Evolutionary conservation across 2,888 invertebrate genomes (phyloP), one percentile per base, ranked within the genome.

Genomic region (Campopleginae sp.): DNA sequence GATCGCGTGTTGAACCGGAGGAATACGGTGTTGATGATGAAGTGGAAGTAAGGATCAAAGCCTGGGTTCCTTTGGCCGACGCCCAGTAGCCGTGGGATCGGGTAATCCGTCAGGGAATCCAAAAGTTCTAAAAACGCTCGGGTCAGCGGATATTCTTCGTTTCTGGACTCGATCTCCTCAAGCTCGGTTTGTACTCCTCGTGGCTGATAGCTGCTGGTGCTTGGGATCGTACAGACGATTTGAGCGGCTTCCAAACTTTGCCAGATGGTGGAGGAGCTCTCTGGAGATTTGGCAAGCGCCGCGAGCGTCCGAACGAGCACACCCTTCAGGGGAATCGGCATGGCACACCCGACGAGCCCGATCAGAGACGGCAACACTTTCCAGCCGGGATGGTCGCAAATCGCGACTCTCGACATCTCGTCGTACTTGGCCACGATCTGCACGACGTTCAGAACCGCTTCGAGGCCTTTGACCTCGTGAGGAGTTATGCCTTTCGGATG

Each of bases 371-470:
- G 96, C 80, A 98, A 94, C 0, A 98, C 97, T 80, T 97, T 96
- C 98, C 98, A 99, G 89, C 96, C 97, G 46, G 97, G 96, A 93
- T 98, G 98, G 92, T 98, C 98, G 90, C 97, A 97, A 70, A 99
- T 95, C 27, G 97, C 96, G 48, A 97, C 95, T 80, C 98, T 95
- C 0, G 98, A 97, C 89, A 96, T 96, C 89, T 97, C 96, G 94
- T 98, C 98, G 91, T 97, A 94, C 0, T 95, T 95, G 0, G 98
- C 97, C 27, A 99, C 97, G 2, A 96, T 95, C 86, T 96, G 95
- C 46, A 98, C 96, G 0, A 99, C 95, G 79, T 95, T 94, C 70
- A 99, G 94, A 0, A 98, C 98, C 0, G 97, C 96, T 88, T 97
- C 96, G 88, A 99, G 95, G 0, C 98, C 98, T 87, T 98, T 97